Evolutionary conservation across 1,140 invertebrate genomes (phyloP).

Genomic region (Drosophila bifasciata): DNA sequence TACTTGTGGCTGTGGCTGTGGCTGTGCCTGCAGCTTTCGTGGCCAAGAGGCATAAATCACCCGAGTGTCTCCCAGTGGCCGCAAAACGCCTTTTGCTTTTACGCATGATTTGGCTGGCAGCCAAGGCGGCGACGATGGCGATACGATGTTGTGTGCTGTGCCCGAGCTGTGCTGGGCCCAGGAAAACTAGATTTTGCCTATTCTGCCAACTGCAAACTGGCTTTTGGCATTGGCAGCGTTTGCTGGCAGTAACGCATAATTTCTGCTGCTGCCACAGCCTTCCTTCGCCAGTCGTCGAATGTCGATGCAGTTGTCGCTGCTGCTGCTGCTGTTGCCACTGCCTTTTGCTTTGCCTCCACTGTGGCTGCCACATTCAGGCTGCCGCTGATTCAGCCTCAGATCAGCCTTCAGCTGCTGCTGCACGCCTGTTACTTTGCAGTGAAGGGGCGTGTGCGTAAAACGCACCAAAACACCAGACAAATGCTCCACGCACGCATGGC

Average conservation of each 20-base stretch:
- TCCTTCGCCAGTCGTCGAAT: conserved; percentile 37
- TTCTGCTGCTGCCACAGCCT: conserved; percentile 48
- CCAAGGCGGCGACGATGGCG: conserved; percentile 25
- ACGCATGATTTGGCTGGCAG: conserved; percentile 73
- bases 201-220: conserved; percentile 75
- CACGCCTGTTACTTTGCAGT: conserved; percentile 83
- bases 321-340: conserved; percentile 15
- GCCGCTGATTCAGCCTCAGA: conserved; percentile 24
- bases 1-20: too few relatives aligned
- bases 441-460: conserved; percentile 83
- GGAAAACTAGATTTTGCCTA: conserved; percentile 79
- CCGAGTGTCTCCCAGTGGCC: conserved; percentile 49
- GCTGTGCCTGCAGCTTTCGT: conserved; percentile 23
- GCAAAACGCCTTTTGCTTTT: conserved; percentile 73
- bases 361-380: conserved; percentile 5
- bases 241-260: conserved; percentile 72
- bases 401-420: conserved; percentile 45
- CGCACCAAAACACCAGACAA: too few relatives aligned
- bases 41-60: conserved; percentile 72
- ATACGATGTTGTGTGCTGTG: conserved; percentile 3
- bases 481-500: conserved; percentile 53
- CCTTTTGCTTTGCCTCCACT: not conserved
- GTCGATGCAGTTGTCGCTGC: conserved; percentile 60
- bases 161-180: conserved; percentile 50
- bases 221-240: conserved; percentile 73